phyloP scores from a whole-genome alignment of 2,888 invertebrate species.

The Drosophila merina region DNA sequence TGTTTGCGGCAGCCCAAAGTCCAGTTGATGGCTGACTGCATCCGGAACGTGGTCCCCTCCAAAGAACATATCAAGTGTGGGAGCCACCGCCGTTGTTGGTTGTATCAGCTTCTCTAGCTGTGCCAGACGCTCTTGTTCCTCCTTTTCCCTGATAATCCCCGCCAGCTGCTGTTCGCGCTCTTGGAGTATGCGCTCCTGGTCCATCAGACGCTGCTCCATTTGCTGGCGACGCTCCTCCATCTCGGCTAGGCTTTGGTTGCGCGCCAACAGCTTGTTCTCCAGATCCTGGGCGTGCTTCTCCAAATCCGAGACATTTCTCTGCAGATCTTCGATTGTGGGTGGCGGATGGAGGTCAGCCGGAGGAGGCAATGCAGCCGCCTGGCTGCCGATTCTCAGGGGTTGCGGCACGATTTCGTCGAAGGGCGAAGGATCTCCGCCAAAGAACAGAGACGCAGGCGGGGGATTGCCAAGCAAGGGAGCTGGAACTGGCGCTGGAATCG shows the following conservation, averaged over 20 bases:
- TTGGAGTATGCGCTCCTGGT: constrained; percentile 42
- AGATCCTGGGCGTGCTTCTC: constrained; percentile 83
- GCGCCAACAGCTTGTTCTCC: constrained; percentile 80
- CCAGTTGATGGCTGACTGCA: constrained; percentile 24
- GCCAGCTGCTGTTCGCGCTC: constrained; percentile 50
- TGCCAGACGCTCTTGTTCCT: constrained; percentile 61
- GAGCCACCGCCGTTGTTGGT: constrained; percentile 30
- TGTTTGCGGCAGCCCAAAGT: constrained; percentile 49
- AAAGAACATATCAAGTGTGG: constrained; percentile 83
- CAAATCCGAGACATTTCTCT: constrained; percentile 82
- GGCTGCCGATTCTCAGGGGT: constrained; percentile 53
- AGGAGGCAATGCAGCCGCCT: constrained; percentile 18
- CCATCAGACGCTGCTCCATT: constrained; percentile 51
- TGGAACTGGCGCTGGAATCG: constrained; percentile 34
- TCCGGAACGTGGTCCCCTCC: constrained; percentile 42
- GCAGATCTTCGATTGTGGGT: constrained; percentile 83
- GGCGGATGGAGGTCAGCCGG: constrained; percentile 61
- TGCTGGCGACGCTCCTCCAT: constrained; percentile 42
- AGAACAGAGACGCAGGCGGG: constrained; percentile 79
- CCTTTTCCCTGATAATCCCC: constrained; percentile 57
- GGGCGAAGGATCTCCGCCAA: constrained; percentile 76
- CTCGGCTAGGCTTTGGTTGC: constrained; percentile 69
- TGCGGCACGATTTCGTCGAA: constrained; percentile 81
- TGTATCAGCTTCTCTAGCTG: constrained; percentile 60
- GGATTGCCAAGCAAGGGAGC: constrained; percentile 62